Evolutionary conservation across 2,888 invertebrate genomes (phyloP).

Genomic region (Parelbella ahira): DNA sequence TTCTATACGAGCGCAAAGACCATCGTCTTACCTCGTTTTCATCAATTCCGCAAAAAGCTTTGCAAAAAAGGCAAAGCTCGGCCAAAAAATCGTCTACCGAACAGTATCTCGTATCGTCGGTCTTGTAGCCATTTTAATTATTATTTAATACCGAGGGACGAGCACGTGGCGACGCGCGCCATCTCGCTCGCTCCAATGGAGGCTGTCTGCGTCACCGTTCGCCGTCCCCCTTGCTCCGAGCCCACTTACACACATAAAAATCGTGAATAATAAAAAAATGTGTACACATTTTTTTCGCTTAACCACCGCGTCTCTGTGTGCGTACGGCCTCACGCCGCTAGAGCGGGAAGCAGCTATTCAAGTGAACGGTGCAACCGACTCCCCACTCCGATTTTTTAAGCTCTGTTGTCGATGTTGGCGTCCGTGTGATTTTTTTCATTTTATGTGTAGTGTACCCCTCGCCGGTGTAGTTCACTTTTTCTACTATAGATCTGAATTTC

Average conservation of each 20-base stretch:
- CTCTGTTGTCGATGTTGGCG: slow-evolving; percentile 69
- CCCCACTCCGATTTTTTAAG: slow-evolving; percentile 80
- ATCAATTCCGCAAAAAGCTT: slow-evolving; percentile 68
- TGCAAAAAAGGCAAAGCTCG: slow-evolving; percentile 73
- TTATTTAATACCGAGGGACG: slow-evolving; percentile 79
- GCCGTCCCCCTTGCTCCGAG: slow-evolving; percentile 60
- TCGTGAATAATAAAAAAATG: slow-evolving; percentile 81
- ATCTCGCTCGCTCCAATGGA: slow-evolving; percentile 46
- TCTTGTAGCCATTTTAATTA: slow-evolving; percentile 81
- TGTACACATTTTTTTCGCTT: slow-evolving; percentile 81
- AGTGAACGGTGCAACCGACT: slow-evolving; percentile 44
- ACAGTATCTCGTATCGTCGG: slow-evolving; percentile 73
- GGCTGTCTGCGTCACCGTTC: slow-evolving; percentile 39
- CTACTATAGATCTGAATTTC: slow-evolving; percentile 82
- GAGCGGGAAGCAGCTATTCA: slow-evolving; percentile 54
- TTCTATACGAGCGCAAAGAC: slow-evolving; percentile 37
- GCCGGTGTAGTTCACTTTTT: slow-evolving; percentile 81
- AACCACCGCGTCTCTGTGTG: slow-evolving; percentile 67
- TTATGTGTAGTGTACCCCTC: slow-evolving; percentile 81
- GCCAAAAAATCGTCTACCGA: slow-evolving; percentile 79
- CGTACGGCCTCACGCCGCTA: slow-evolving; percentile 69
- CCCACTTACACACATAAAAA: slow-evolving; percentile 81
- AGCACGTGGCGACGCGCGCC: slow-evolving; percentile 74
- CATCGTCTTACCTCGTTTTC: slow-evolving; percentile 58
- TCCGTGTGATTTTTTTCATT: slow-evolving; percentile 79